These are phyloP conservation scores for Pteropus rufus DNA, from an alignment of 2,797 vertebrate species.

Conservation along the genomic window DNA sequence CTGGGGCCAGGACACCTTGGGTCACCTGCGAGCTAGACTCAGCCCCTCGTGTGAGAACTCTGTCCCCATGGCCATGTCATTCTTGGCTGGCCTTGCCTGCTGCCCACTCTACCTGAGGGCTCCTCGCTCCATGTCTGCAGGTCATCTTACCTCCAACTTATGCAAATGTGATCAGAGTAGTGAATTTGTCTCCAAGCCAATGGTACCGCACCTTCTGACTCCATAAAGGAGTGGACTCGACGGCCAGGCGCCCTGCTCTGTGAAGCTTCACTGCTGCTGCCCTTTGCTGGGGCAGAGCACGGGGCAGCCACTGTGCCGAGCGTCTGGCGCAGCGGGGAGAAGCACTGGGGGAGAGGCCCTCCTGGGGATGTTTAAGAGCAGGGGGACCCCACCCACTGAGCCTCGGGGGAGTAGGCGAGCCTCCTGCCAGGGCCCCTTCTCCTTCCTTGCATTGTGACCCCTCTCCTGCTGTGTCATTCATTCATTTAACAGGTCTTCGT, in stretches of 20 bases:
- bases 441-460: neutral
- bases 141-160: neutral
- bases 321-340: neutral
- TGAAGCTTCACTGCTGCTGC: neutral
- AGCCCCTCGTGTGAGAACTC: neutral
- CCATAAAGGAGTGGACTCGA: neutral
- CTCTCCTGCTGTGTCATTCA: neutral
- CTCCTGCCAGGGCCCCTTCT: neutral
- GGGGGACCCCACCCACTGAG: neutral
- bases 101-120: neutral
- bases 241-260: neutral
- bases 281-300: neutral
- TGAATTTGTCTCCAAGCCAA: neutral
- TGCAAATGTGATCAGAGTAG: neutral
- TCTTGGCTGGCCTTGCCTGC: neutral
- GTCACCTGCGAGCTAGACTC: neutral
- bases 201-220: neutral
- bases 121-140: neutral
- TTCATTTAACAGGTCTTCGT: neutral
- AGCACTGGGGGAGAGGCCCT: no score
- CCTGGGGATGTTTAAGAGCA: neutral
- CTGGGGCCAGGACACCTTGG: neutral
- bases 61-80: fast-evolving
- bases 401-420: neutral
- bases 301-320: fast-evolving